Conservation (phyloP, 2,888 invertebrate genomes). For the Harpalus rufipes region DNA sequence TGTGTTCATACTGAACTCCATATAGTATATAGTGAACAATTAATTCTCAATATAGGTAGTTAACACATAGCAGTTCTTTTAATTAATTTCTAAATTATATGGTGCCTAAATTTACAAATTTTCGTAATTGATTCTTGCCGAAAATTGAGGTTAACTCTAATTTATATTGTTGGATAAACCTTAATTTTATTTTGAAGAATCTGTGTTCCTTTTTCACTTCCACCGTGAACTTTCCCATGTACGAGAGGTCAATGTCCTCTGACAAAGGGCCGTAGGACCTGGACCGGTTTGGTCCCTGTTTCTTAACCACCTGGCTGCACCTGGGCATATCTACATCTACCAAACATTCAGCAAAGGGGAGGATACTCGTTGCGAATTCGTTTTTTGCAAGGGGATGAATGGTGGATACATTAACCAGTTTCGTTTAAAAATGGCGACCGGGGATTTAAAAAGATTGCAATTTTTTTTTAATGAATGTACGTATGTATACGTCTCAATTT, state of each 20-base stretch:
- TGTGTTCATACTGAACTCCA: no score
- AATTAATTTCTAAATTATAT: no score
- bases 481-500: no score
- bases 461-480: no score
- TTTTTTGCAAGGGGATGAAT: background rate
- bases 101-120: no score
- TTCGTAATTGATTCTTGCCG: no score
- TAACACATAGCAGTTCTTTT: no score
- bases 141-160: no score
- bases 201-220: background rate
- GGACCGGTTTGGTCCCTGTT: background rate
- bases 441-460: background rate
- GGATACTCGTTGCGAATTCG: background rate
- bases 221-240: background rate
- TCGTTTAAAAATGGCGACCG: background rate
- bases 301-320: background rate
- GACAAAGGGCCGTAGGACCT: background rate
- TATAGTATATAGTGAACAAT: no score
- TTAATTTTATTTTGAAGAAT: background rate
- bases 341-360: background rate
- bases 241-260: background rate
- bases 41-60: no score
- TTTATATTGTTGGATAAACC: background rate
- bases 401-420: background rate
- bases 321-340: background rate